Evolutionary conservation across 64 coral and sea anemone species (phyloP), one percentile per base, ranked within the genome.

Genomic region (Pachyseris speciosa): DNA sequence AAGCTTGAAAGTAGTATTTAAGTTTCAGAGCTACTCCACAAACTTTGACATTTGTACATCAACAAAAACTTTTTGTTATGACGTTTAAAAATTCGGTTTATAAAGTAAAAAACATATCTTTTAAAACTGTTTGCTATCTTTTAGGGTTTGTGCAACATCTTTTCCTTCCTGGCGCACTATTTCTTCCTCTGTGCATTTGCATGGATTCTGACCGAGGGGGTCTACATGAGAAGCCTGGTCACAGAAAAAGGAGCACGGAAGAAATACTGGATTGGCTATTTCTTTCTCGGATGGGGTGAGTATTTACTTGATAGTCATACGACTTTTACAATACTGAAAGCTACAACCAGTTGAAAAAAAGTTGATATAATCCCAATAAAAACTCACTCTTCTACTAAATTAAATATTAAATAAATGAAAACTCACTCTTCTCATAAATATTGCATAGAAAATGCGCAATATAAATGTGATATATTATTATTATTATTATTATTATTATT

Each of bases 161-260:
- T 86, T 10, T 96, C 94, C 5, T 89, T 96, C 39, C 72, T 96
- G 47, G 94, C 80, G 32, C 94, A 96, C 42, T 96, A 96, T 52
- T 96, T 96, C 86, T 96, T 79, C 80, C 49, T 96, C 47, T 96
- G 94, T 9, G 68, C 94, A 2, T 93, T 96, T 61, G 87, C 94
- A 15, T 96, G 90, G 94, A 96, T 96, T 53, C 40, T 96, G 37
- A 72, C 94, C 9, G 94, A 96, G n/a, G 86, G 84, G 0, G 64
- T 93, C 13, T 96, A 96, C 71, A 96, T 96, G 94, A 80, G 88
- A 64, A 91, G 28, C 40, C 93, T 90, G 94, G 83, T 72, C 24
- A 84, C 94, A 15, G 40, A 48, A 25, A 60, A 76, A 5, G 94
- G 94, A 47, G 68, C 94, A 22, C 75, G 76, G 27, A 84, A 88